phyloP scores from a whole-genome alignment of 1,140 invertebrate species.

The Drosophila nigrodunni region DNA sequence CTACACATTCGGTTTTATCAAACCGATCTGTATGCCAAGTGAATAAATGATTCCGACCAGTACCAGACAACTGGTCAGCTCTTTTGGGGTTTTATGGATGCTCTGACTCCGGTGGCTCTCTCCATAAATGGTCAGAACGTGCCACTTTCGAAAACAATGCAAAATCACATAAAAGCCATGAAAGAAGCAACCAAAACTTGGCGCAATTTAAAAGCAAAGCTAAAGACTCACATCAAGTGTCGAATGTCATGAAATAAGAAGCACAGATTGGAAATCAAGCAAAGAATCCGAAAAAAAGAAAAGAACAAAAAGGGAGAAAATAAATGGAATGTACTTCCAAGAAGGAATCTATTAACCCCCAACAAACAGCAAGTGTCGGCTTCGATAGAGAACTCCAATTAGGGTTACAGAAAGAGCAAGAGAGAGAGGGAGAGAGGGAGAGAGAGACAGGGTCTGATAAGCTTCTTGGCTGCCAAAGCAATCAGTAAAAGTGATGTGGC shows the following conservation, averaged over 20 bases:
- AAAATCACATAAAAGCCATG: slow-evolving; percentile 31
- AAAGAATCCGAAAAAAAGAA: slow-evolving; percentile 33
- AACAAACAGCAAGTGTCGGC: slow-evolving; percentile 14
- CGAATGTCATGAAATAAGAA: slow-evolving; percentile 33
- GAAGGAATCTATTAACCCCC: slow-evolving; percentile 49
- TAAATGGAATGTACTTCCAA: slow-evolving; percentile 4
- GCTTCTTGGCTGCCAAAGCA: slow-evolving; percentile 16
- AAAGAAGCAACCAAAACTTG: slow-evolving; percentile 15
- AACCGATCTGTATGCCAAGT: background rate
- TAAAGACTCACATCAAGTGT: slow-evolving; percentile 33
- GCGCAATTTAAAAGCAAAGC: background rate
- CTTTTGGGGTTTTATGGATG: slow-evolving; percentile 10
- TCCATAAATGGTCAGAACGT: slow-evolving; percentile 56
- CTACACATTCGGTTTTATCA: background rate
- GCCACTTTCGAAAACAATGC: slow-evolving; percentile 57
- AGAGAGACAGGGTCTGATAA: slow-evolving; percentile 34
- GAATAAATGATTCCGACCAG: slow-evolving; percentile 10
- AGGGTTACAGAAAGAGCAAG: slow-evolving; percentile 20
- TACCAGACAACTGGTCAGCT: slow-evolving; percentile 4
- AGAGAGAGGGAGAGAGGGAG: background rate
- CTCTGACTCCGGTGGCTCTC: background rate
- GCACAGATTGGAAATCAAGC: slow-evolving; percentile 51
- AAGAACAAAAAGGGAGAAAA: background rate
- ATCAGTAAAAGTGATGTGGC: slow-evolving; percentile 50
- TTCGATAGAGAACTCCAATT: slow-evolving; percentile 36